Evolutionary conservation across 2,888 invertebrate genomes (phyloP), one percentile per base, ranked within the genome.

Genomic region (Dascillus cervinus): DNA sequence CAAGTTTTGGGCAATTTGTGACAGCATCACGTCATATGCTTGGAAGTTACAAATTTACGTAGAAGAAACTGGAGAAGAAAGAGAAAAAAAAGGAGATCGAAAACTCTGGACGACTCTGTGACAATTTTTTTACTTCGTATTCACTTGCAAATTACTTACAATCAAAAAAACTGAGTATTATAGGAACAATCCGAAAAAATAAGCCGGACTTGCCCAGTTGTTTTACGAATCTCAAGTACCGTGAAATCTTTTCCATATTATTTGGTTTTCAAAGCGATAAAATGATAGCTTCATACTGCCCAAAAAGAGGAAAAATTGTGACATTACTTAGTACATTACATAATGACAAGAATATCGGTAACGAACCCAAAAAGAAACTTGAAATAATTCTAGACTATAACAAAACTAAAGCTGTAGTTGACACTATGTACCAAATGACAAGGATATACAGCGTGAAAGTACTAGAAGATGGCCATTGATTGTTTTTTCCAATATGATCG

Each of bases 1-100:
- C 13, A 28, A 29, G 10, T 34, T 34, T 34, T 30, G 26, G 30
- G 22, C 29, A 17, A 30, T 34, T 34, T 34, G 28, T 20, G 29
- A 34, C 12, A 25, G 27, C 27, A 8, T 32, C 11, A 27, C 32
- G 10, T 27, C 32, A 4, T 32, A 32, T 26, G 19, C 26, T 5
- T 32, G 26, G 17, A 32, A 24, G 11, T 12, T 30, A 24, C 17
- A 22, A 25, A 15, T 14, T 9, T 22, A 29, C 4, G 6, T 13
- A 11, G 22, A 22, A 22, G 13, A 29, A 13, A n/a, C 10, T 9
- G 12, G 29, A 4, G 22, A 29, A 3, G 13, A 5, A 22, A 29
- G 22, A 21, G 23, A 27, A 15, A 34, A n/a, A 28, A 20, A 27
- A 33, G 12, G 13, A 19, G 29, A 25, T 24, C 4, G 24, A 29